These are phyloP conservation scores for Dexiosoma caninum DNA, from an alignment of 2,888 invertebrate genomes.

Conservation along the genomic window DNA sequence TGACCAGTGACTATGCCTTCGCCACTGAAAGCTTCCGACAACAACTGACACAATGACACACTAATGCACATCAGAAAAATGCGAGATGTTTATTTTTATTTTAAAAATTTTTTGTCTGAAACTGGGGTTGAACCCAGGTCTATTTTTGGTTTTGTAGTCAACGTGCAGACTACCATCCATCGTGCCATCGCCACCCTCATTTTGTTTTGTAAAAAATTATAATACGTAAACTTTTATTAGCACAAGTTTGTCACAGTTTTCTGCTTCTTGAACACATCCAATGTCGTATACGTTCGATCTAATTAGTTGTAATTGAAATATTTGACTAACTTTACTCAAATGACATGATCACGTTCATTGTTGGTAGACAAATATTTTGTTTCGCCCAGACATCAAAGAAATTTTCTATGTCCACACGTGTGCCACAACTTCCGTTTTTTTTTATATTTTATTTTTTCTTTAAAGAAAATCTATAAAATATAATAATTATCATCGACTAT, in stretches of 20 bases:
- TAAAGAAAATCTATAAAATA: not conserved
- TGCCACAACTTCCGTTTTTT: conserved; percentile 35
- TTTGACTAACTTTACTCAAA: not conserved
- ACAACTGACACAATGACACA: too few species aligned
- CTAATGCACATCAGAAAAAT: too few species aligned
- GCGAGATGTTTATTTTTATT: too few species aligned
- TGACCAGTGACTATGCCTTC: too few species aligned
- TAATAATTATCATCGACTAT: not conserved
- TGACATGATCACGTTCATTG: conserved; percentile 47
- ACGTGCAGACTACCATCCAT: too few species aligned
- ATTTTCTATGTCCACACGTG: conserved; percentile 44
- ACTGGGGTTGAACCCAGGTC: too few species aligned
- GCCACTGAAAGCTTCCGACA: too few species aligned
- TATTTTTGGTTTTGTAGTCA: too few species aligned
- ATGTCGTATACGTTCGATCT: not conserved
- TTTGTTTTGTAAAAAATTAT: too few species aligned
- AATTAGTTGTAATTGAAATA: conserved; percentile 6
- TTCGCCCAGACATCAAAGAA: conserved; percentile 60
- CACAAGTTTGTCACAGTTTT: not conserved
- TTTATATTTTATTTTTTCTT: not conserved
- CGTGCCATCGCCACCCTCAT: too few species aligned
- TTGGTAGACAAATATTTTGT: conserved; percentile 31
- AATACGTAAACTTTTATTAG: not conserved
- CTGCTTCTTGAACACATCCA: not conserved
- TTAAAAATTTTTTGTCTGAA: too few species aligned